Conservation (phyloP, 2,797 vertebrate genomes). For the Sylvilagus floridanus region DNA sequence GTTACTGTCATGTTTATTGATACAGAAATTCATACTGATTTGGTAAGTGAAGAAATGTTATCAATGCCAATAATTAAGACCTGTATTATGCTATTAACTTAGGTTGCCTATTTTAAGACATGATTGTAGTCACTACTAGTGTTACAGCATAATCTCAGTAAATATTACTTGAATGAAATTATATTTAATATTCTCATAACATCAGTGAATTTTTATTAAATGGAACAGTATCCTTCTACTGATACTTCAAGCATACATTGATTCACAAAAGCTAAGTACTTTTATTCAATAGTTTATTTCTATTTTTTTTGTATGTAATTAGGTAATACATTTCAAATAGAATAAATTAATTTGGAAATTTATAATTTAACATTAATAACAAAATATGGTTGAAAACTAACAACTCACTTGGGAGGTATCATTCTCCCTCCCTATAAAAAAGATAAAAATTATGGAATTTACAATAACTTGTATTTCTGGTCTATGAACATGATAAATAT, state of each 20-base stretch:
- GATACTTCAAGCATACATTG: not conserved
- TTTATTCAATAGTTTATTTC: not conserved
- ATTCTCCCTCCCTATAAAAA: not conserved
- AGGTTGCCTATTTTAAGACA: not conserved
- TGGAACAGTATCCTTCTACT: not conserved
- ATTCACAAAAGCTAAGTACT: not conserved
- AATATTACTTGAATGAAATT: not conserved
- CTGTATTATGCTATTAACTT: not conserved
- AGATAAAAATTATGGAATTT: not conserved
- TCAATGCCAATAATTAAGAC: not conserved
- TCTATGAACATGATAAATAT: not conserved
- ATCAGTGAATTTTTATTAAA: not conserved
- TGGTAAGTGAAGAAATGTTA: not conserved
- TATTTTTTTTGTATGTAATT: not conserved
- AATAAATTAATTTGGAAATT: not conserved
- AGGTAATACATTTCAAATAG: not conserved
- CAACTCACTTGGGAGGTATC: not conserved
- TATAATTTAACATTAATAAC: not conserved
- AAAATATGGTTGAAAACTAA: not conserved
- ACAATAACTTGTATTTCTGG: not conserved
- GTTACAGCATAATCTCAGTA: not conserved
- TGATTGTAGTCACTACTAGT: not conserved
- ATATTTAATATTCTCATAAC: not conserved
- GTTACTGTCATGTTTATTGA: not conserved
- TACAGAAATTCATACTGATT: not conserved